These are phyloP conservation scores for Hyaena hyaena DNA, from an alignment of 2,113 vertebrate genomes.

Conservation along the genomic window DNA sequence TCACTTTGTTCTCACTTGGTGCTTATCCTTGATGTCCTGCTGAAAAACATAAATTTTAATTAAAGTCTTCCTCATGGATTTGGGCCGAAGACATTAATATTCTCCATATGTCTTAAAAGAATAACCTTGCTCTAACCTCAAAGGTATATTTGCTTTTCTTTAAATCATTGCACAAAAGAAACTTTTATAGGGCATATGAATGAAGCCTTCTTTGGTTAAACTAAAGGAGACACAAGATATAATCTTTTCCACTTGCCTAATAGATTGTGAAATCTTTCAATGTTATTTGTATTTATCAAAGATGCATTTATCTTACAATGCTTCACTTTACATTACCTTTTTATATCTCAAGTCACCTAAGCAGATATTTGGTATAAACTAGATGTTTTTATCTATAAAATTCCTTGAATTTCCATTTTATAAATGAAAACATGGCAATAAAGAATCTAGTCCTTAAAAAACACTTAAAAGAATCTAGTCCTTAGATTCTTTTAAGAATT, in stretches of 20 bases:
- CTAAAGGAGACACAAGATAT: not conserved
- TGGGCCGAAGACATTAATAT: slow-evolving; percentile 13
- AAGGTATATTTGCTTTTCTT: slow-evolving; percentile 1
- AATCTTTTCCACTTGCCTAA: not conserved
- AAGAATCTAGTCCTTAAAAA: slow-evolving; percentile 13
- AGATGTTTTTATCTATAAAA: not conserved
- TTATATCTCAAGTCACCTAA: not conserved
- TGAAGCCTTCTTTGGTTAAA: not conserved
- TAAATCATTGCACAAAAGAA: not conserved
- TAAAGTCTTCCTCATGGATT: slow-evolving; percentile 6
- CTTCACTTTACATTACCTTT: not conserved
- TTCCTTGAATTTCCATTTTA: not conserved
- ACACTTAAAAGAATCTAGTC: not conserved
- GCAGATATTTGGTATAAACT: not conserved
- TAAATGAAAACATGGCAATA: not conserved
- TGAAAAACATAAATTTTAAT: slow-evolving; percentile 21
- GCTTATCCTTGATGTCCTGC: not conserved
- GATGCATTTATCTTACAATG: not conserved
- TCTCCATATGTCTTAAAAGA: not conserved
- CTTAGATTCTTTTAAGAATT: no score
- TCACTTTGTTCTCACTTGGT: not conserved
- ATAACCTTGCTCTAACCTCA: slow-evolving; percentile 2
- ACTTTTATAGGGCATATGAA: not conserved
- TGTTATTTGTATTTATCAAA: not conserved
- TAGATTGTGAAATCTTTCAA: not conserved